Conservation (phyloP, 2,113 vertebrate species). For the Numida meleagris region DNA sequence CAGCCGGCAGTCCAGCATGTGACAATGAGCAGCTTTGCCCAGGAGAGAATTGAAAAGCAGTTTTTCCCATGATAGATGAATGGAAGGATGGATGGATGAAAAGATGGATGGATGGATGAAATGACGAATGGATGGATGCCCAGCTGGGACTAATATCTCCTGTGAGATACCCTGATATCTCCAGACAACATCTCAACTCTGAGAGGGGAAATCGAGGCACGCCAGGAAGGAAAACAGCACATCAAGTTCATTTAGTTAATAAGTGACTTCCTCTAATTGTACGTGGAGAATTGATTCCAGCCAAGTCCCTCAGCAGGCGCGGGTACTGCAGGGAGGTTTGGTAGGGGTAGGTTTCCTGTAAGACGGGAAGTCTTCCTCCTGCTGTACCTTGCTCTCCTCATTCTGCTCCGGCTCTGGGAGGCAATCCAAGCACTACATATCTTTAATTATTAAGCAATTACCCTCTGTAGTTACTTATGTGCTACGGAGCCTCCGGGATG, state of each 20-base stretch:
- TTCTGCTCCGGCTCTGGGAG: conserved; percentile 30
- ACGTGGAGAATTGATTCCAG: not conserved
- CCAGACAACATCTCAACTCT: rapidly evolving
- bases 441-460: conserved; percentile 68
- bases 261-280: not conserved
- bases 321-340: not conserved
- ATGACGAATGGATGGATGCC: not conserved
- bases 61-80: not conserved
- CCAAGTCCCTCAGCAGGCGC: not conserved
- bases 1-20: not conserved
- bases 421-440: conserved; percentile 30
- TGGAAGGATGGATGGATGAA: not conserved
- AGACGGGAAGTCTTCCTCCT: conserved; percentile 54
- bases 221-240: not conserved
- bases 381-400: not conserved
- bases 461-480: conserved; percentile 36
- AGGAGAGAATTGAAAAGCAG: not conserved
- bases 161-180: rapidly evolving
- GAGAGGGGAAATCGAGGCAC: not conserved
- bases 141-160: not conserved
- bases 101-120: not conserved
- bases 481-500: conserved; percentile 21
- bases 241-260: conserved; percentile 1
- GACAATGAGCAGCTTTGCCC: not conserved
- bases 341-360: conserved; percentile 54